Conservation (phyloP, 2,888 invertebrate genomes). For the Drosophila yooni region DNA sequence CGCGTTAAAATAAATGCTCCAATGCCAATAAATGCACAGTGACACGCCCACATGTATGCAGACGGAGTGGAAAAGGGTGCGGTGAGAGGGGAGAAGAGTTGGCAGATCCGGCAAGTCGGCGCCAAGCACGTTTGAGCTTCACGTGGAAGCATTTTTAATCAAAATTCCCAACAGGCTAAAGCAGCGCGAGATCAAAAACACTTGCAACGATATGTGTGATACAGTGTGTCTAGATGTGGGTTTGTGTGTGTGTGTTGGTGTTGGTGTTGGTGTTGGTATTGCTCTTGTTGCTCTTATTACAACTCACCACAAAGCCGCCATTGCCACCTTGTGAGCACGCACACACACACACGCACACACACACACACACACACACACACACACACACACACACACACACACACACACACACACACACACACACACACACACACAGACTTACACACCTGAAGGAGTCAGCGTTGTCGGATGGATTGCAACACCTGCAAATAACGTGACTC, state of each 20-base stretch:
- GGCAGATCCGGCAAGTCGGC: conserved; percentile 43
- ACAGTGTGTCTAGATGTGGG: conserved; percentile 26
- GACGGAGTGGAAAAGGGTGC: not conserved
- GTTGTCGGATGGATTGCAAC: conserved; percentile 77
- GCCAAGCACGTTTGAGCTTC: conserved; percentile 78
- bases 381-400: not conserved
- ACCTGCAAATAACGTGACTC: conserved; percentile 82
- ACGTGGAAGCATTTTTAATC: conserved; percentile 85
- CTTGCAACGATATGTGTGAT: conserved; percentile 65
- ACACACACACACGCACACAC: conserved; percentile 6
- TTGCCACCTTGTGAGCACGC: conserved; percentile 37
- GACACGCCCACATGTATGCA: conserved; percentile 63
- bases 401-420: conserved; percentile 8
- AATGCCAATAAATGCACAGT: conserved; percentile 70
- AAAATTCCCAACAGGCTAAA: conserved; percentile 84
- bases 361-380: not conserved
- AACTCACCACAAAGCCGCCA: conserved; percentile 67
- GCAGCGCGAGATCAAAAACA: conserved; percentile 72
- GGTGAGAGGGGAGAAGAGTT: conserved; percentile 8
- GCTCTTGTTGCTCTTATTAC: conserved; percentile 52
- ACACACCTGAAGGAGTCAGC: conserved; percentile 46
- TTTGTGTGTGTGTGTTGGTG: conserved; percentile 10
- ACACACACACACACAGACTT: not conserved
- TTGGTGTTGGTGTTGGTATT: conserved; percentile 10
- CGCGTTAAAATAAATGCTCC: conserved; percentile 72